Percentiles rank a stretch among this genome's conserved stretches.
Evolutionary conservation across 2,113 vertebrate genomes (phyloP).

Genomic region (Cyanocitta stelleri): DNA sequence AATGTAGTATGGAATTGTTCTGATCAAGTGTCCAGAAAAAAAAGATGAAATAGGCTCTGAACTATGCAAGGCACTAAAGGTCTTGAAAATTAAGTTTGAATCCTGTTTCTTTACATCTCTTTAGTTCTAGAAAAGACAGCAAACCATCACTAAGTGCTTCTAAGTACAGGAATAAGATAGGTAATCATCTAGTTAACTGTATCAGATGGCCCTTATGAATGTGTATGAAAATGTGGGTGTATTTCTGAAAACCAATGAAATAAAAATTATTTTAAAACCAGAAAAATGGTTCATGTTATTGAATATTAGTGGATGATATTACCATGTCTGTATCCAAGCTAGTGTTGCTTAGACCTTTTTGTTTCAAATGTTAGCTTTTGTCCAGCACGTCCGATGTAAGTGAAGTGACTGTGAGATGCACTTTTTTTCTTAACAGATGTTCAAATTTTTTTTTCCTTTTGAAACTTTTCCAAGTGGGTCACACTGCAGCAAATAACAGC

Average conservation of each 20-base stretch:
- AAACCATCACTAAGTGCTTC: background rate
- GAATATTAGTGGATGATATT: background rate
- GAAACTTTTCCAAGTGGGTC: background rate
- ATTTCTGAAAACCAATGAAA: background rate
- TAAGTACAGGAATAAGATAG: background rate
- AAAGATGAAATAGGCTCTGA: background rate
- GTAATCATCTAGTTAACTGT: background rate
- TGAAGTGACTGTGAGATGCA: background rate
- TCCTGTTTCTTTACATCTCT: background rate
- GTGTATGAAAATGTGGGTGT: background rate
- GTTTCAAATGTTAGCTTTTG: background rate
- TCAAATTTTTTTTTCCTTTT: background rate
- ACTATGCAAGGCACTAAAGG: background rate
- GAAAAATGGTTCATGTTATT: background rate
- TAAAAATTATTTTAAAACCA: background rate
- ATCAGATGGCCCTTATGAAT: background rate
- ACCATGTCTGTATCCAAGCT: background rate
- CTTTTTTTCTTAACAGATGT: background rate
- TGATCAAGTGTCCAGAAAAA: background rate
- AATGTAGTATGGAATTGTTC: background rate
- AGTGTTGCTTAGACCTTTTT: background rate
- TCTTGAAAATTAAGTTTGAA: background rate
- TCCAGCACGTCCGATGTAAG: fast-evolving
- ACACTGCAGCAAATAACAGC: background rate
- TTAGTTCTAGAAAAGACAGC: background rate